phyloP scores from a whole-genome alignment of 2,797 vertebrate genomes.

The Glossophaga mutica region DNA sequence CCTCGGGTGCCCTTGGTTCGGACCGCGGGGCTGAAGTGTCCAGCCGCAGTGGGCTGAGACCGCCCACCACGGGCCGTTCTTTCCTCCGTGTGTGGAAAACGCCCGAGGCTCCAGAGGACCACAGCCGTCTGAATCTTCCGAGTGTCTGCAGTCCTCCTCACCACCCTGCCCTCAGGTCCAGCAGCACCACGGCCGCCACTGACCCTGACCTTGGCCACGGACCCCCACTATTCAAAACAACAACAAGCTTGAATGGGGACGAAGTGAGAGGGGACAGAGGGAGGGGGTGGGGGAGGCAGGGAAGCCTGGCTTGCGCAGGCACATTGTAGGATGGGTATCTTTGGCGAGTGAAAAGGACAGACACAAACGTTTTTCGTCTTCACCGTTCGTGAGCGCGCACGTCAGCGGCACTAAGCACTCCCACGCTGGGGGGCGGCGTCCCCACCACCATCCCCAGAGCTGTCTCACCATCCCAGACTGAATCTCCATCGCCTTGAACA shows the following conservation, averaged over 20 bases:
- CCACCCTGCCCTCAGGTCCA: too few species aligned
- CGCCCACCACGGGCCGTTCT: not conserved
- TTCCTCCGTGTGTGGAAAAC: not conserved
- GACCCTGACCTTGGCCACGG: not conserved
- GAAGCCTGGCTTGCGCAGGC: not conserved
- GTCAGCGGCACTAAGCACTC: not conserved
- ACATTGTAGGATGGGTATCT: not conserved
- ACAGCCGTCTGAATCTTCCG: not conserved
- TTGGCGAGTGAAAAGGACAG: not conserved
- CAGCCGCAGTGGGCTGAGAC: not conserved
- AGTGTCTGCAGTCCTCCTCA: not conserved
- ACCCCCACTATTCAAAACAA: not conserved
- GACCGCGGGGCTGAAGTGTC: not conserved
- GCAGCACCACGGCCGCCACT: not conserved
- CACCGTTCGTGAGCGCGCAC: not conserved
- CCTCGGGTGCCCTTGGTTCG: not conserved
- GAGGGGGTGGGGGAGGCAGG: accelerated
- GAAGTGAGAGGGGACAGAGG: not conserved
- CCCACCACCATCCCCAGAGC: not conserved
- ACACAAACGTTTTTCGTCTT: not conserved
- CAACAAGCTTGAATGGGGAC: not conserved
- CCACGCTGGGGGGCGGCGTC: accelerated
- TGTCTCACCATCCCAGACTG: not conserved
- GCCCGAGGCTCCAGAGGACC: not conserved
- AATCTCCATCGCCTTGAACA: not conserved